phyloP scores from a whole-genome alignment of 2,113 vertebrate species.

The Okapia johnstoni region DNA sequence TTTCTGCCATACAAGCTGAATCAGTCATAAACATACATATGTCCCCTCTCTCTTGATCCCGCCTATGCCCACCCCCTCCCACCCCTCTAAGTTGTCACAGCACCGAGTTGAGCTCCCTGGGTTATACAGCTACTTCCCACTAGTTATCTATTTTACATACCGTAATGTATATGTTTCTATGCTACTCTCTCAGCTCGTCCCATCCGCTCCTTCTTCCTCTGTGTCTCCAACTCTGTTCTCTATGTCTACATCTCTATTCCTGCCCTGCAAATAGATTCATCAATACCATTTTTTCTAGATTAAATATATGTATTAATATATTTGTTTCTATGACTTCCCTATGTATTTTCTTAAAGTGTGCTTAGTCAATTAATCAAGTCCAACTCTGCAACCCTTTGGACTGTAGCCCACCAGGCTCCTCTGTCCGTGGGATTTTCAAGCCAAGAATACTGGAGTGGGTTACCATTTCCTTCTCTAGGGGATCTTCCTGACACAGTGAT shows the following conservation, averaged over 20 bases:
- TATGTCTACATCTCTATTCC: background rate
- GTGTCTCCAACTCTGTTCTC: background rate
- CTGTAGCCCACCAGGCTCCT: background rate
- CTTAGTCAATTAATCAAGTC: background rate
- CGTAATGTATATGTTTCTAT: background rate
- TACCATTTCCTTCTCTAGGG: background rate
- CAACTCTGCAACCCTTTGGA: background rate
- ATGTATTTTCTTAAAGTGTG: background rate
- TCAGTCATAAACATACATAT: background rate
- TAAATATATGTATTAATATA: background rate
- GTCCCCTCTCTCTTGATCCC: background rate
- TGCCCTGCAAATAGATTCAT: background rate
- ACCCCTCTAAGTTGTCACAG: background rate
- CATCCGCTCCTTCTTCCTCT: background rate
- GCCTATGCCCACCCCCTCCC: background rate
- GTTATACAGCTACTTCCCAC: background rate
- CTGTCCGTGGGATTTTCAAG: background rate
- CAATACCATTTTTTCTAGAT: background rate
- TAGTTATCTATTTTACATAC: background rate
- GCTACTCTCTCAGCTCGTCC: background rate
- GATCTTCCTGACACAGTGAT: background rate
- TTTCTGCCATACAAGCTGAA: background rate
- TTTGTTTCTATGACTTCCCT: background rate
- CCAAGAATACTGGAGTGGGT: background rate
- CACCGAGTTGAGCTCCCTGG: background rate